Percentiles rank a stretch among this genome's conserved stretches.
Conservation (phyloP, 2,888 invertebrate species). For the Chrysolina americana region DNA sequence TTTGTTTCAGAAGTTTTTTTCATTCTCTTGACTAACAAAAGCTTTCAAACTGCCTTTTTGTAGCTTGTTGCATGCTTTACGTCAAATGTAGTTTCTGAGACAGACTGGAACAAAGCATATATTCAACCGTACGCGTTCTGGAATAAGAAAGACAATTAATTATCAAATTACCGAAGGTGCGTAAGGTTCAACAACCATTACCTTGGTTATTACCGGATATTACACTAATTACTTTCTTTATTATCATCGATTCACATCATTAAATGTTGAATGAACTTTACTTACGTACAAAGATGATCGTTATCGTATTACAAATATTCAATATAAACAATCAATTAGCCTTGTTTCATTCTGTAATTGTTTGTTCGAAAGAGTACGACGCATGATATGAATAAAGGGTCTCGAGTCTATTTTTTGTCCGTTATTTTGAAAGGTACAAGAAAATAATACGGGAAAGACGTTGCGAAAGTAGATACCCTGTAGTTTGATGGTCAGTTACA, state of each 20-base stretch:
- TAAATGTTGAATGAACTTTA: constrained; percentile 14
- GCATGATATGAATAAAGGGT: background rate
- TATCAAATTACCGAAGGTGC: no score
- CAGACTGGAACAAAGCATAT: no score
- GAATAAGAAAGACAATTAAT: no score
- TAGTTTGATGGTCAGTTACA: no score
- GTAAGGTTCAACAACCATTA: background rate
- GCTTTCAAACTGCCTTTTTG: no score
- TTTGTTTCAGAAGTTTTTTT: no score
- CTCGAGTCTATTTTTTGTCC: background rate
- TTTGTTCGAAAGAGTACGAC: background rate
- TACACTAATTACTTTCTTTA: background rate
- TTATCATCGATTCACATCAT: background rate
- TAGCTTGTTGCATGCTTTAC: no score
- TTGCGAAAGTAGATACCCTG: no score
- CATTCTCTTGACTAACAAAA: no score
- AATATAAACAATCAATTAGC: constrained; percentile 5
- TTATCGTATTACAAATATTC: constrained; percentile 10
- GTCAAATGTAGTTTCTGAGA: no score
- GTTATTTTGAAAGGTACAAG: background rate
- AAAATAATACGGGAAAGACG: no score
- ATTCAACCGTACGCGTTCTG: no score
- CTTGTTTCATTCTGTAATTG: background rate
- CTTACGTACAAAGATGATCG: background rate
- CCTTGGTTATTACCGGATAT: constrained; percentile 1